These are phyloP conservation scores for Cliona cf. orientalis DNA, from an alignment of 37 sponge, comb jelly and placozoan genomes.

Conservation along the genomic window DNA sequence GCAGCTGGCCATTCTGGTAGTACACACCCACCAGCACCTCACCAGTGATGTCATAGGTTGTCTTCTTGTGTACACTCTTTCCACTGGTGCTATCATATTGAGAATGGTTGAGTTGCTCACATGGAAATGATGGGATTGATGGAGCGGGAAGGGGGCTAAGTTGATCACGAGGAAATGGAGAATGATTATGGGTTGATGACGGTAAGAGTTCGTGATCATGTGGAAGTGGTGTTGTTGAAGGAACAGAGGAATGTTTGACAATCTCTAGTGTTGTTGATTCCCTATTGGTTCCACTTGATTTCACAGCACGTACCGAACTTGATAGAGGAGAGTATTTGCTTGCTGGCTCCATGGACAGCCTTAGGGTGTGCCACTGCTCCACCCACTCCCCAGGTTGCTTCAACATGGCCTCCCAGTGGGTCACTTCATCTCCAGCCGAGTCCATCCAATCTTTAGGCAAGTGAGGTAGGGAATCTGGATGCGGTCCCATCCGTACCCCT, in stretches of 20 bases:
- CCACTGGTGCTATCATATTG: constrained; percentile 29
- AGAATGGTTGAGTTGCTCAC: too few species aligned
- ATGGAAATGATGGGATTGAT: too few species aligned
- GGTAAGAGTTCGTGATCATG: not conserved
- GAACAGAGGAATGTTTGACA: too few species aligned
- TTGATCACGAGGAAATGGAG: not conserved
- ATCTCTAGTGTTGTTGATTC: not conserved
- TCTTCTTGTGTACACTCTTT: constrained; percentile 13
- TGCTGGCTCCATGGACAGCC: constrained; percentile 33
- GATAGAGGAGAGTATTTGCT: too few species aligned
- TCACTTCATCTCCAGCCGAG: constrained; percentile 47
- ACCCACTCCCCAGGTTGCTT: constrained; percentile 60
- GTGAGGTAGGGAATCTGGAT: not conserved
- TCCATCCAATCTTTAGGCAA: constrained; percentile 63
- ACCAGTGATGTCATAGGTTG: constrained; percentile 60
- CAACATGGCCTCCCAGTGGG: constrained; percentile 61
- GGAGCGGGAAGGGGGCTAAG: not conserved
- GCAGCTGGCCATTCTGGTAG: constrained; percentile 36
- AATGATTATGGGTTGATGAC: not conserved
- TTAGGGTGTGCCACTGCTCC: constrained; percentile 57
- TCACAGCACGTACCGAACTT: too few species aligned
- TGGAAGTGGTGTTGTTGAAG: too few species aligned
- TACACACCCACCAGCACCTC: constrained; percentile 63
- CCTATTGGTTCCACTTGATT: not conserved
- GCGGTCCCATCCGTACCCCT: constrained; percentile 61